These are phyloP conservation scores for Lordiphosa andalusiaca DNA, from an alignment of 2,888 invertebrate genomes.

Conservation along the genomic window DNA sequence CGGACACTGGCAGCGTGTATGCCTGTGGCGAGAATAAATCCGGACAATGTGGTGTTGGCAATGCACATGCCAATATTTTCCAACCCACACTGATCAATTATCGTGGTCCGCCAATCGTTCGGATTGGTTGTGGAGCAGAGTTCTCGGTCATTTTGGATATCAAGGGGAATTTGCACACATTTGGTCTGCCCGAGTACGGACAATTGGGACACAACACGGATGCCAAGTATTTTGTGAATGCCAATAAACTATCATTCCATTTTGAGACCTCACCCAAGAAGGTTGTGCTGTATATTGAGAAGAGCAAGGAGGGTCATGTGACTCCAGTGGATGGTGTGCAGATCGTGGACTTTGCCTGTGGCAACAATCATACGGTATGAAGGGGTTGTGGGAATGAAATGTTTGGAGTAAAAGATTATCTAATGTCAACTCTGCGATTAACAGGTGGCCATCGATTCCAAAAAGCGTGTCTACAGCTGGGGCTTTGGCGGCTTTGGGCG, in stretches of 20 bases:
- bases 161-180: constrained; percentile 93
- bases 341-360: constrained; percentile 94
- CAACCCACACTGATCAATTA: constrained; percentile 86
- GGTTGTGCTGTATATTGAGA: constrained; percentile 92
- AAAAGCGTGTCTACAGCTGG: constrained; percentile 95
- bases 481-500: constrained; percentile 97
- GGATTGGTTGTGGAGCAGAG: constrained; percentile 94
- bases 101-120: constrained; percentile 92
- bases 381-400: not conserved
- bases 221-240: constrained; percentile 95
- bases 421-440: not conserved
- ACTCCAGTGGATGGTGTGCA: constrained; percentile 91
- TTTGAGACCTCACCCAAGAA: constrained; percentile 92
- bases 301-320: constrained; percentile 91
- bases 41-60: constrained; percentile 95
- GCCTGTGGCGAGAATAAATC: constrained; percentile 95
- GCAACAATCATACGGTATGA: constrained; percentile 92
- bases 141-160: constrained; percentile 95
- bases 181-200: constrained; percentile 96
- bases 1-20: constrained; percentile 91
- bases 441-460: constrained; percentile 91
- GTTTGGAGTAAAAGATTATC: no score
- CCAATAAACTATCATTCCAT: constrained; percentile 92
- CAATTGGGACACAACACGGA: constrained; percentile 97
- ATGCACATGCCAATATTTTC: constrained; percentile 81